These are phyloP conservation scores for Crotalus horridus DNA, from an alignment of 2,113 vertebrate genomes.

Conservation along the genomic window DNA sequence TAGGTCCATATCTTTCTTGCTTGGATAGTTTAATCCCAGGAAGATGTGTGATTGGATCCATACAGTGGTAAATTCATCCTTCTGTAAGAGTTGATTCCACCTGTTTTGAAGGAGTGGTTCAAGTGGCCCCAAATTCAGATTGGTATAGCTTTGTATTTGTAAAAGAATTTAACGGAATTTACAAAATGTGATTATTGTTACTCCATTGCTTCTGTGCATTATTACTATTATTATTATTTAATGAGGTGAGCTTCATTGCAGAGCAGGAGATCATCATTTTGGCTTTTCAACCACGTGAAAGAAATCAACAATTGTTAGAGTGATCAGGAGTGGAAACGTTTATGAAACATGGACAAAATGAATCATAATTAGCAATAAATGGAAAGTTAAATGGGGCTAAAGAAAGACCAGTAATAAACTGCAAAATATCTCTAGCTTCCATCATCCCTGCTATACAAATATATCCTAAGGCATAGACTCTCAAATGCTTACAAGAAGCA, in stretches of 20 bases:
- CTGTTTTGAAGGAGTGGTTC: neutral
- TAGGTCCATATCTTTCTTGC: neutral
- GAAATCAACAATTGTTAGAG: neutral
- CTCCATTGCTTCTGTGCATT: neutral
- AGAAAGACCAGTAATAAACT: neutral
- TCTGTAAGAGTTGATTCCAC: neutral
- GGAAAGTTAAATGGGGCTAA: neutral
- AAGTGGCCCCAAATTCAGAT: neutral
- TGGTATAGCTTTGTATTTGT: neutral
- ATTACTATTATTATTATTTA: neutral
- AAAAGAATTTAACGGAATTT: neutral
- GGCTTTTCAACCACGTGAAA: neutral
- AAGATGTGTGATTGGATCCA: neutral
- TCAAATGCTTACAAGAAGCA: neutral
- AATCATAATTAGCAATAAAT: neutral
- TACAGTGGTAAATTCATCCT: neutral
- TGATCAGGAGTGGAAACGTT: neutral
- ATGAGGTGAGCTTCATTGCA: neutral
- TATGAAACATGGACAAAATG: neutral
- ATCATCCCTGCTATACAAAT: neutral
- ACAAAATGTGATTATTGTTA: neutral
- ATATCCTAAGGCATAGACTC: neutral
- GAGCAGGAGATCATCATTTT: neutral
- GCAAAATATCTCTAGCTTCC: neutral
- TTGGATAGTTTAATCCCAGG: neutral